Evolutionary conservation across 1,140 invertebrate genomes (phyloP).

Genomic region (Telenomus remus): DNA sequence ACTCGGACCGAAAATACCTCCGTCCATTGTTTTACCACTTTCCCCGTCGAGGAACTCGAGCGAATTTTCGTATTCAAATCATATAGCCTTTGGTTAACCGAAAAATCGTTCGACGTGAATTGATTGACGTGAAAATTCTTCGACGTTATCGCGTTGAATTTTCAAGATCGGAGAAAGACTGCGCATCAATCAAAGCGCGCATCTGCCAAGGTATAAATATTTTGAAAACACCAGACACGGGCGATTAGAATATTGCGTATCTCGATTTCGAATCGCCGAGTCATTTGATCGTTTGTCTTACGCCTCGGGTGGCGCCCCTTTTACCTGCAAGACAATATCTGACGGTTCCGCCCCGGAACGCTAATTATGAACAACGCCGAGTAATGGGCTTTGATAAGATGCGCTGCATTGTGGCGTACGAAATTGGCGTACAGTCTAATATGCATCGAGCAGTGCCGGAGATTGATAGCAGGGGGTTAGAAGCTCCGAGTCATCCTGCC

Average conservation of each 20-base stretch:
- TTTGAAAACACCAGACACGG: too few species aligned
- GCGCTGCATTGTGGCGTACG: slow-evolving; percentile 18
- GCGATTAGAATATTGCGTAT: neutral
- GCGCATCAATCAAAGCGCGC: too few species aligned
- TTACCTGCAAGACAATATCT: slow-evolving; percentile 23
- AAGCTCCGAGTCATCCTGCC: slow-evolving; percentile 60
- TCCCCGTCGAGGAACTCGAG: too few species aligned
- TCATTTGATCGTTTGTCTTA: slow-evolving; percentile 12
- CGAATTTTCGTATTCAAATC: too few species aligned
- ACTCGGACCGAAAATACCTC: too few species aligned
- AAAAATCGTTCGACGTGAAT: too few species aligned
- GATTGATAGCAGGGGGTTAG: slow-evolving; percentile 63
- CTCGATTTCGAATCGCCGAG: neutral
- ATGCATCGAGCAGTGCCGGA: slow-evolving; percentile 40
- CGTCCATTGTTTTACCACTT: too few species aligned
- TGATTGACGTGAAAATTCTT: too few species aligned
- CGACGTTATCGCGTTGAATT: too few species aligned
- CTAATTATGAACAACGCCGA: slow-evolving; percentile 22
- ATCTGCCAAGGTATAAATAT: too few species aligned
- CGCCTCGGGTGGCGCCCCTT: slow-evolving; percentile 4
- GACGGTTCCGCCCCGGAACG: slow-evolving; percentile 11
- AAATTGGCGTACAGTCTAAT: slow-evolving; percentile 31
- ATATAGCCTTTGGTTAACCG: too few species aligned
- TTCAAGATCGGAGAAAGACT: too few species aligned
- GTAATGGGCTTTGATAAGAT: slow-evolving; percentile 27